Base-by-base conservation (phyloP, 2,888 invertebrate species). In the Scaptomyza flava region DNA sequence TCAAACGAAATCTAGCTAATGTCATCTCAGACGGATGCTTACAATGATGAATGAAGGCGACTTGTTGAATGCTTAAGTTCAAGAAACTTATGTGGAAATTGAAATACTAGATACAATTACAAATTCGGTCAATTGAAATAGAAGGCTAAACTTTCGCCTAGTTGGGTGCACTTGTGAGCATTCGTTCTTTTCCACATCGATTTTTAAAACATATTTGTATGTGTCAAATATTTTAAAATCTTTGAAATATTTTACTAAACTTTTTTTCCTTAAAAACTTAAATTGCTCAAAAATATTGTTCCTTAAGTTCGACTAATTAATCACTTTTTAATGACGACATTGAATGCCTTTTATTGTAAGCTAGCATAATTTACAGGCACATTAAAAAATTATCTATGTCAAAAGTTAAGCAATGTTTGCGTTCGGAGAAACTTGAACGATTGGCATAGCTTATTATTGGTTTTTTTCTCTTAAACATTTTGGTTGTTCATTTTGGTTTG, bases 31-130 rank as follows among this genome's bases (percentile, higher is more conserved):
- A 20, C 11, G 20, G 27, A 11, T 9, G 17, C 14, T 31, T 7
- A 46, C 20, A 20, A 23, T 36, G 8, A 27, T 8, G 9, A 14
- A 1, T 33, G 14, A 9, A 23, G n/a, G 34, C 45, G 52, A 75
- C 76, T 75, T 70, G 76, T 75, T 75, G 71, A 47, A 38, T 65
- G 53, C 7, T 5, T 12, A 6, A 14, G 38, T 38, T 38, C 14
- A 14, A 38, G 3, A 3, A 38, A 14, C 38, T 38, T 38, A 7
- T 38, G 3, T 6, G 14, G 6, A 14, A 38, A 14, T 17, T 8
- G 17, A 41, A 17, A 17, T 1, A 17, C 41, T 38, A n/a, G 6
- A n/a, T 6, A 7, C 38, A 38, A 38, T 38, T 6, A 6, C 8
- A 38, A 7, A 6, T 36, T 6, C 1, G 12, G 34, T 34, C 34